Percentiles rank a stretch among this genome's conserved stretches.
Conservation (phyloP, 2,797 vertebrate species). For the Leptatherina wallacei region DNA sequence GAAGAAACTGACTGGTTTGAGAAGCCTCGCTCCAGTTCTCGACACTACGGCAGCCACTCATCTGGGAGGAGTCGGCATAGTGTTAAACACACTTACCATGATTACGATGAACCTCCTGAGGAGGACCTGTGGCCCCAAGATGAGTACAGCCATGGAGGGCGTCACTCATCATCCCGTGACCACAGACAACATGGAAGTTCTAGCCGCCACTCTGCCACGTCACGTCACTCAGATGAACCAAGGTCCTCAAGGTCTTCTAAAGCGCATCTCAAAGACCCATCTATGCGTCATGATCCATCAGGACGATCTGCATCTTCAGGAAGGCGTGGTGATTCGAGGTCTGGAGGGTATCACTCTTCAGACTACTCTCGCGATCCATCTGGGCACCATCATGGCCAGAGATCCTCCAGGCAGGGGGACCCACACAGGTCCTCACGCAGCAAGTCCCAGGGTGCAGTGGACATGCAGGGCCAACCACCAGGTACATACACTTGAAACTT, state of each 20-base stretch:
- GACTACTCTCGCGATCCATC: constrained; percentile 89
- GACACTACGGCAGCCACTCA: constrained; percentile 91
- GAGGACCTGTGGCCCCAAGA: constrained; percentile 94
- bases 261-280: constrained; percentile 88
- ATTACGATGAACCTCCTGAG: constrained; percentile 94
- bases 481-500: constrained; percentile 45
- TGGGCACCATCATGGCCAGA: constrained; percentile 88
- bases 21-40: constrained; percentile 95
- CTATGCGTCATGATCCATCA: constrained; percentile 89
- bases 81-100: constrained; percentile 94
- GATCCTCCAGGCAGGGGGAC: constrained; percentile 87
- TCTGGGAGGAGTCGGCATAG: constrained; percentile 90
- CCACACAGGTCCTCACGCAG: constrained; percentile 83
- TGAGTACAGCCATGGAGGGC: constrained; percentile 86
- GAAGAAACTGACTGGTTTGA: constrained; percentile 99
- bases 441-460: constrained; percentile 77
- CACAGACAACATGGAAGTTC: constrained; percentile 91
- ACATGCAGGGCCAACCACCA: constrained; percentile 83
- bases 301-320: constrained; percentile 85
- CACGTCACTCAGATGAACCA: constrained; percentile 90
- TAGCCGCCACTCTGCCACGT: constrained; percentile 86
- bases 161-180: constrained; percentile 86
- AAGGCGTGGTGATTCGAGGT: constrained; percentile 88
- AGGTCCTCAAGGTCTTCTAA: constrained; percentile 89
- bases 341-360: constrained; percentile 83